These are phyloP conservation scores for Clistopyga incitator DNA, from an alignment of 2,888 invertebrate genomes.

Conservation along the genomic window DNA sequence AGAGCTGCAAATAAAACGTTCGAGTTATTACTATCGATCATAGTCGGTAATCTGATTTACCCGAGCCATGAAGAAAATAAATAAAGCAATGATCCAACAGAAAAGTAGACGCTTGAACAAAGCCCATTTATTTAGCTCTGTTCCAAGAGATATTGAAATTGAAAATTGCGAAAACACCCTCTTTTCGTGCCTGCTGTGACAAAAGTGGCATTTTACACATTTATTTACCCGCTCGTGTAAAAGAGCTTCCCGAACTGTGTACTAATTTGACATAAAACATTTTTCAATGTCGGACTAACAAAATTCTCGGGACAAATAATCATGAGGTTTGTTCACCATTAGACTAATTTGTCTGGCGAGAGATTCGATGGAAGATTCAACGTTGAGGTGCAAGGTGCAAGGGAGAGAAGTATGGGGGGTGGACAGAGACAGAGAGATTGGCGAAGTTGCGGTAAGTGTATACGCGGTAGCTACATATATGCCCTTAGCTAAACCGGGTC, in stretches of 20 bases:
- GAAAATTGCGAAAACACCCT: too few species aligned
- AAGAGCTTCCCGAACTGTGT: too few species aligned
- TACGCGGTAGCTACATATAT: conserved; percentile 42
- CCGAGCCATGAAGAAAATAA: conserved; percentile 12
- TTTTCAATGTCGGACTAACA: not conserved
- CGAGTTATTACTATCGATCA: conserved; percentile 57
- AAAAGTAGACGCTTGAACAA: too few species aligned
- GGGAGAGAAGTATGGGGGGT: conserved; percentile 25
- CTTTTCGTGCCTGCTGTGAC: too few species aligned
- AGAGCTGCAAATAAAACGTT: conserved; percentile 44
- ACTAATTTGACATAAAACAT: too few species aligned
- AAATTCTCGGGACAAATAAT: not conserved
- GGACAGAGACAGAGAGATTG: conserved; percentile 63
- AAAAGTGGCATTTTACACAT: too few species aligned
- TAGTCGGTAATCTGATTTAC: conserved; percentile 47
- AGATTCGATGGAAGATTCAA: conserved; percentile 55
- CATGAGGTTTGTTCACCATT: conserved; percentile 52
- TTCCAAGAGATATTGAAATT: too few species aligned
- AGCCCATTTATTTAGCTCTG: too few species aligned
- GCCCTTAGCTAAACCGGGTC: conserved; percentile 63
- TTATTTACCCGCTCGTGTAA: too few species aligned
- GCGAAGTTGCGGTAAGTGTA: conserved; percentile 66
- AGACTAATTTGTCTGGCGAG: conserved; percentile 56
- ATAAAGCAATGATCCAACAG: not conserved
- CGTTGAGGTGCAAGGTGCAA: conserved; percentile 54